phyloP scores from a whole-genome alignment of 2,797 vertebrate genomes.

The Pagetopsis macropterus region DNA sequence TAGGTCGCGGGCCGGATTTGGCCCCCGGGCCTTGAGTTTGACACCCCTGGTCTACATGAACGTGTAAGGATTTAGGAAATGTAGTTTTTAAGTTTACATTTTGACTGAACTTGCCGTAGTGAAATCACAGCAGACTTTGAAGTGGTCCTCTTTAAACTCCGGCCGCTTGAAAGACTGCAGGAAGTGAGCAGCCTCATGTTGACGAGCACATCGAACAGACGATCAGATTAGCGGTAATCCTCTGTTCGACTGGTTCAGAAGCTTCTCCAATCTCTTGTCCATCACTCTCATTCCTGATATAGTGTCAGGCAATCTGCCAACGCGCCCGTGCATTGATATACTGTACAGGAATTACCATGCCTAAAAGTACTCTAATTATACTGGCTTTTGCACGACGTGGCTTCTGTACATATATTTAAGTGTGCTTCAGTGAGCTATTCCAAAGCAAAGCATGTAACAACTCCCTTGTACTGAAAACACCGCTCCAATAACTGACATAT shows the following conservation, averaged over 20 bases:
- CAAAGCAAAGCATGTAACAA: constrained; percentile 6
- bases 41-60: neutral
- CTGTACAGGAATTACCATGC: neutral
- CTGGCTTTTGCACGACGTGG: neutral
- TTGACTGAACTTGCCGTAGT: constrained; percentile 24
- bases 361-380: neutral
- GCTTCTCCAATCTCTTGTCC: constrained; percentile 61
- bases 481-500: constrained; percentile 27
- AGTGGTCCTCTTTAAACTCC: constrained; percentile 35
- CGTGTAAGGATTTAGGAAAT: too few relatives aligned
- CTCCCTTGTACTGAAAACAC: constrained; percentile 30
- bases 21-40: too few relatives aligned
- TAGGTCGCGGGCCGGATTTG: too few relatives aligned
- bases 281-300: constrained; percentile 44
- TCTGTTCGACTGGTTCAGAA: constrained; percentile 63
- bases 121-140: constrained; percentile 2
- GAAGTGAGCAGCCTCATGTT: constrained; percentile 67
- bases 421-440: neutral
- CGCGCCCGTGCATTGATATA: constrained; percentile 10
- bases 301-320: constrained; percentile 36
- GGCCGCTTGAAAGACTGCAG: constrained; percentile 55
- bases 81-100: neutral
- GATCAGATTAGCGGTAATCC: constrained; percentile 80
- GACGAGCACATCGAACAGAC: constrained; percentile 72
- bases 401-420: neutral